A percentile compares a stretch with the other conserved stretches of the same genome.
These are phyloP conservation scores for Achatina immaculata DNA, from an alignment of 1,140 invertebrate species.

Conservation along the genomic window DNA sequence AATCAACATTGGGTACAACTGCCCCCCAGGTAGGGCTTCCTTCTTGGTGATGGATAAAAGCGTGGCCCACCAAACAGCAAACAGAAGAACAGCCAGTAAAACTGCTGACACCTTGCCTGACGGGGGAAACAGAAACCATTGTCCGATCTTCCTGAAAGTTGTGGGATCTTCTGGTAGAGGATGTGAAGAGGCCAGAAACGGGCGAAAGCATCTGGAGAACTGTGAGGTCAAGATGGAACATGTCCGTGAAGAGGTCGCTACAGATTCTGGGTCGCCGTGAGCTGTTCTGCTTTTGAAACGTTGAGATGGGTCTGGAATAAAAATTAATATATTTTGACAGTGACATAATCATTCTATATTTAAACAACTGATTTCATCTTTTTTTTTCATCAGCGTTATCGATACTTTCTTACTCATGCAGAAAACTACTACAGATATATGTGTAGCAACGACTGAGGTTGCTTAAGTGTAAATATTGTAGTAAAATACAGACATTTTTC, in stretches of 20 bases:
- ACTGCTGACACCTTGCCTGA: slow-evolving; percentile 58
- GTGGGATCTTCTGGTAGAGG: slow-evolving; percentile 55
- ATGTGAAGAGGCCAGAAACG: slow-evolving; percentile 50
- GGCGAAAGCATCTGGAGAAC: slow-evolving; percentile 19
- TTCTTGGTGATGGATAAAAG: slow-evolving; percentile 81
- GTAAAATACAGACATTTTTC: no score
- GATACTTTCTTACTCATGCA: no score
- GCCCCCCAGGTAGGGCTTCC: slow-evolving; percentile 82
- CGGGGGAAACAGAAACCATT: slow-evolving; percentile 59
- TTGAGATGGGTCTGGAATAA: no score
- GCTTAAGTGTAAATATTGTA: no score
- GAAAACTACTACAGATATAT: no score
- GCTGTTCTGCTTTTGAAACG: neutral
- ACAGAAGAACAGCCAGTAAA: slow-evolving; percentile 50
- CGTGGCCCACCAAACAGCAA: slow-evolving; percentile 81
- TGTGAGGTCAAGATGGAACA: neutral
- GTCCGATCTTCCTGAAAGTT: slow-evolving; percentile 40
- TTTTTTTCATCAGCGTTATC: no score
- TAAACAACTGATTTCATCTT: no score
- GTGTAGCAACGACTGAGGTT: no score
- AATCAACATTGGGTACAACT: slow-evolving; percentile 80
- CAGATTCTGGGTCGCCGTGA: neutral
- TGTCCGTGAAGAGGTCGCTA: no score
- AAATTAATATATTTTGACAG: no score
- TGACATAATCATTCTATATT: no score